Evolutionary conservation across 2,888 invertebrate species (phyloP), one percentile per base, ranked within the genome.

Genomic region (Hyles lineata): DNA sequence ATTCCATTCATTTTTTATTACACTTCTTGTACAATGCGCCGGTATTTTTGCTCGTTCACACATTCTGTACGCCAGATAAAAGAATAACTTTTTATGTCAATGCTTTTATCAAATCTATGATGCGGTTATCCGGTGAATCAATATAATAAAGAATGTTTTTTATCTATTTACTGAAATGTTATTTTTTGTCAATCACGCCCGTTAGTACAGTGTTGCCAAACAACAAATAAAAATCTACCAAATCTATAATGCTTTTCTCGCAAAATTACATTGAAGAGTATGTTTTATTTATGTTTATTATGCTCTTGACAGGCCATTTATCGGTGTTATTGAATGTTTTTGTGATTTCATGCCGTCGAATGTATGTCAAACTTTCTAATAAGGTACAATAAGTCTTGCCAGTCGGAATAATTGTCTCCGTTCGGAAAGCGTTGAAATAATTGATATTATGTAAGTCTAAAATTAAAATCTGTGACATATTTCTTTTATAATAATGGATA

Each of bases 361-460:
- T 63, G 67, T 67, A 67, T 67, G 67, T 67, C 67, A 23, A 67
- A 50, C 67, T 63, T 63, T 63, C 67, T 67, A 67, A 25, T 63
- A 43, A 43, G 11, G 43, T 63, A 21, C 29, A 17, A 74, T 70
- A 15, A 71, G 63, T 63, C 52, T 72, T 72, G 72, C 63, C 67
- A 67, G 58, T 17, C 43, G 35, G 19, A 35, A 72, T 58, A 50
- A 50, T 72, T 74, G 73, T 73, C 72, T 76, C 75, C 81, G 74
- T 74, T 78, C 77, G 79, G 78, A 75, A 77, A 77, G 78, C 62
- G 67, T 76, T 78, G 73, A 74, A 78, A 77, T 83, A 85, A 89
- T 86, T 87, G 86, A 89, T 90, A 90, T 85, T 87, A 76, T 84
- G 78, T 90, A 90, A 89, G 89, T 82, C 81, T 87, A 88, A 84